A percentile compares a stretch with the other conserved stretches of the same genome.
Evolutionary conservation across 2,888 invertebrate genomes (phyloP).

Genomic region (Caradrina clavipalpis): DNA sequence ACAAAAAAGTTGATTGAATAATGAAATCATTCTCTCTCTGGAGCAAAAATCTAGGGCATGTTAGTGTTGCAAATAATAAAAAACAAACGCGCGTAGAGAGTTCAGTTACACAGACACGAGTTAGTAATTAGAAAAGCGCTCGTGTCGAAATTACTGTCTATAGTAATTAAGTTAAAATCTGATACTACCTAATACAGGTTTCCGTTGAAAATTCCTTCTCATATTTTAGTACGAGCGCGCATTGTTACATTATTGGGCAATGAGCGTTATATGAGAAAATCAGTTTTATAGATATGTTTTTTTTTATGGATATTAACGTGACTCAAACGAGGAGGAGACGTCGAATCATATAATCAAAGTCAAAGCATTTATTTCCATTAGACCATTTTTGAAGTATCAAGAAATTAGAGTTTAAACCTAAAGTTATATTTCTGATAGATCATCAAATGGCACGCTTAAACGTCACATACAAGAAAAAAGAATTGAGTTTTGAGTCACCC

Average conservation of each 20-base stretch:
- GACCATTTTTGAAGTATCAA: too few species aligned
- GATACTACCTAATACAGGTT: background rate
- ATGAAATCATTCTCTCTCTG: background rate
- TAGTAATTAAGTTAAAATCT: background rate
- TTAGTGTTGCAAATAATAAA: constrained; percentile 8
- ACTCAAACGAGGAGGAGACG: too few species aligned
- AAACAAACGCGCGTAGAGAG: background rate
- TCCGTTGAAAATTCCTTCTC: background rate
- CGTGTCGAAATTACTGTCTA: background rate
- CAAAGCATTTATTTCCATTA: too few species aligned
- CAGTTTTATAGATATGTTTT: too few species aligned
- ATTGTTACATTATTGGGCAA: background rate
- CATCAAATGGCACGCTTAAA: too few species aligned
- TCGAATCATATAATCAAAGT: too few species aligned
- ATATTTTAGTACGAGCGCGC: too few species aligned
- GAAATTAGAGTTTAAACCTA: too few species aligned
- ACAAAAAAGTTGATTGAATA: constrained; percentile 10
- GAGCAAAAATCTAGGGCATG: background rate
- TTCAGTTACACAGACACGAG: constrained; percentile 5
- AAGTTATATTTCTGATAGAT: too few species aligned
- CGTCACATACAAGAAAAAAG: too few species aligned
- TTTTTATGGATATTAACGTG: too few species aligned
- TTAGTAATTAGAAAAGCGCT: constrained; percentile 3
- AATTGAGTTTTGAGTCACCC: too few species aligned
- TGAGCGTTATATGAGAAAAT: background rate